phyloP scores from a whole-genome alignment of 1,140 invertebrate species.

The Eriosoma lanigerum region DNA sequence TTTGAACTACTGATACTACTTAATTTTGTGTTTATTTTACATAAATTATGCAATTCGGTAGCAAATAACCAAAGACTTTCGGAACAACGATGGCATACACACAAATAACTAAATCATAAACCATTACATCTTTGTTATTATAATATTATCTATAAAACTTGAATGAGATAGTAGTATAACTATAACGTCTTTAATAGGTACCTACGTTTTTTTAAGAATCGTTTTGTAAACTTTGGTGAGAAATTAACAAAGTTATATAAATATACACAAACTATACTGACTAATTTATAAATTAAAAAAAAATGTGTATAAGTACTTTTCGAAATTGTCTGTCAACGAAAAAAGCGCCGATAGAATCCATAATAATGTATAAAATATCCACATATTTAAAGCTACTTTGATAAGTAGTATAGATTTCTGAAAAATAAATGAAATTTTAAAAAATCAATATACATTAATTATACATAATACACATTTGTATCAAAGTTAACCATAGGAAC shows the following conservation, averaged over 20 bases:
- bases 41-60: neutral
- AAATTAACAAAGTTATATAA: no score
- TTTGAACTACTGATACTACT: neutral
- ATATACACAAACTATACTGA: no score
- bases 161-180: no score
- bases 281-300: no score
- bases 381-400: neutral
- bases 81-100: neutral
- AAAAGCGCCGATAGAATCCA: neutral
- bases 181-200: no score
- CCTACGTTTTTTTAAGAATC: no score
- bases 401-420: neutral
- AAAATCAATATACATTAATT: neutral
- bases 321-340: neutral
- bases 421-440: neutral
- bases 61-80: slow-evolving; percentile 11
- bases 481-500: no score
- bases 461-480: no score
- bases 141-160: no score
- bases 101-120: neutral
- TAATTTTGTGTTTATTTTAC: neutral
- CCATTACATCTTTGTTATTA: no score
- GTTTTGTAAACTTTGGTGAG: no score
- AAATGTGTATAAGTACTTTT: no score
- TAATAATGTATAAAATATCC: neutral